These are phyloP conservation scores for Lateolabrax maculatus DNA, from an alignment of 2,797 vertebrate species.

Conservation along the genomic window DNA sequence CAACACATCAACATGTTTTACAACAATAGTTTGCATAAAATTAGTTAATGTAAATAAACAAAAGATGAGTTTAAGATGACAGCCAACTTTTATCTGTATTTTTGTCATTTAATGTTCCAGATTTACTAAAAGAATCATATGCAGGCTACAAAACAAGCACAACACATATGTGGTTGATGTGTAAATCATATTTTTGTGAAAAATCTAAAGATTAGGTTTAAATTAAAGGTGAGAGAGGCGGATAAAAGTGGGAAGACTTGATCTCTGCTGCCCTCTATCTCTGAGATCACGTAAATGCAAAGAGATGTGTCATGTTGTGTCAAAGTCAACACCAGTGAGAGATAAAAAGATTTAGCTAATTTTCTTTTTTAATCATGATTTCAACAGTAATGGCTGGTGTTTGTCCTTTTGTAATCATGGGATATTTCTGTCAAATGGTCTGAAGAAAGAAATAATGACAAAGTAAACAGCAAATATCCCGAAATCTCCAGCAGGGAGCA, in stretches of 20 bases:
- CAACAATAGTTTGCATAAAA: not conserved
- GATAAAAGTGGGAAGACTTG: not conserved
- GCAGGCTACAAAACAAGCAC: accelerated
- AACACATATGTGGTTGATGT: not conserved
- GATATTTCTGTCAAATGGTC: not conserved
- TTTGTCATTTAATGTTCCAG: not conserved
- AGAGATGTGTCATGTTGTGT: not conserved
- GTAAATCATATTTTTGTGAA: not conserved
- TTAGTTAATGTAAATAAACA: slow-evolving; percentile 13
- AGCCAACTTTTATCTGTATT: not conserved
- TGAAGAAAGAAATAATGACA: not conserved
- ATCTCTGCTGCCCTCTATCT: slow-evolving; percentile 75
- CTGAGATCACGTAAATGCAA: slow-evolving; percentile 35
- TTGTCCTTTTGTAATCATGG: not conserved
- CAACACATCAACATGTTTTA: not conserved
- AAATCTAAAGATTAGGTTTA: not conserved
- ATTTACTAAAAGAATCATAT: not conserved
- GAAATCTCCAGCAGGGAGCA: slow-evolving; percentile 13
- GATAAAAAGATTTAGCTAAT: not conserved
- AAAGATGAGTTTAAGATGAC: not conserved
- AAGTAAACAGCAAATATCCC: not conserved
- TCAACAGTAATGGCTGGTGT: not conserved
- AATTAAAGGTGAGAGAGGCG: not conserved
- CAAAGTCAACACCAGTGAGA: not conserved
- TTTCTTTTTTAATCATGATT: not conserved